Evolutionary conservation across 2,797 vertebrate species (phyloP).

Genomic region (Oreochromis grahami): DNA sequence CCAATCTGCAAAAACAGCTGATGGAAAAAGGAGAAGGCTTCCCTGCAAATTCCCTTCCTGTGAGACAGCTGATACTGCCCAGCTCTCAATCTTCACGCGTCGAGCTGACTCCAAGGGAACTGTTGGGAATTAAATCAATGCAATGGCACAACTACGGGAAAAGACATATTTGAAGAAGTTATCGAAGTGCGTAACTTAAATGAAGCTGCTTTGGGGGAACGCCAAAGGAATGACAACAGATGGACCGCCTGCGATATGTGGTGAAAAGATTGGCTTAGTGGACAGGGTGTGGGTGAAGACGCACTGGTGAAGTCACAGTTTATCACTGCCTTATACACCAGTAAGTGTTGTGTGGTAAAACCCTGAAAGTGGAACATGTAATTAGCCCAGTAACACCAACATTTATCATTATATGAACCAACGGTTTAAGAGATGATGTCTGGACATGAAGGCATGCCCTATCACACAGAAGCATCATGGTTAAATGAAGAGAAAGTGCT

Average conservation of each 20-base stretch:
- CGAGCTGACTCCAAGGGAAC: background rate
- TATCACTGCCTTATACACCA: background rate
- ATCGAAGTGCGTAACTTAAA: background rate
- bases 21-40: background rate
- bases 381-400: background rate
- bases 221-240: background rate
- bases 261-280: background rate
- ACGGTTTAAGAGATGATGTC: background rate
- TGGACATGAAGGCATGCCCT: background rate
- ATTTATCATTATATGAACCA: background rate
- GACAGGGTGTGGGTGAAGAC: background rate
- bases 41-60: background rate
- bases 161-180: background rate
- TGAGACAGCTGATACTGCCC: background rate
- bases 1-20: background rate
- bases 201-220: background rate
- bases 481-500: background rate
- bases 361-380: background rate
- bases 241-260: background rate
- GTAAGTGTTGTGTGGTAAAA: background rate
- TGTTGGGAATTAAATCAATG: background rate
- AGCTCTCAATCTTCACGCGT: background rate
- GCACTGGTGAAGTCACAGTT: background rate
- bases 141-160: background rate
- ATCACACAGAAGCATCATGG: background rate